Conservation (phyloP, 2,888 invertebrate species). For the Patella depressa region DNA sequence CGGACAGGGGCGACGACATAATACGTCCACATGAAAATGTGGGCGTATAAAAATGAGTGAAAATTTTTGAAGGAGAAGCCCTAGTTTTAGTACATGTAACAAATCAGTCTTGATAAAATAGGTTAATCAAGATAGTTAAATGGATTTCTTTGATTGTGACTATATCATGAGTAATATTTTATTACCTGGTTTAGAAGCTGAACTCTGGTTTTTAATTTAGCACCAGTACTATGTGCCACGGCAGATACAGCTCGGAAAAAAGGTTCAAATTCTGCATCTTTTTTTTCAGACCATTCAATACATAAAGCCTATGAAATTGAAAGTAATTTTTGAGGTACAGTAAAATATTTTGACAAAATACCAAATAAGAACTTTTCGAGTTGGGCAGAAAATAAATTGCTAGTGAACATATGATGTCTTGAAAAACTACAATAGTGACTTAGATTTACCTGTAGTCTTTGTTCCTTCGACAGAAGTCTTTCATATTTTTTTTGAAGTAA, state of each 20-base stretch:
- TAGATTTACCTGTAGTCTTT: conserved; percentile 65
- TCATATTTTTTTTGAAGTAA: conserved; percentile 69
- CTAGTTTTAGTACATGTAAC: no score
- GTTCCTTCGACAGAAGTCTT: conserved; percentile 68
- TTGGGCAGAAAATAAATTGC: background rate
- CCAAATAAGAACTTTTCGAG: background rate
- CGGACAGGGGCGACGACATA: no score
- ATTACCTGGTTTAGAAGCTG: conserved; percentile 67
- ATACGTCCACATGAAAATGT: no score
- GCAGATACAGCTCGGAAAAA: conserved; percentile 67
- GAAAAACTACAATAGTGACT: conserved; percentile 1
- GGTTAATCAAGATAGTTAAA: no score
- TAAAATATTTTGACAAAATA: background rate
- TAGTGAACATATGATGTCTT: background rate
- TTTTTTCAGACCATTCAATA: conserved; percentile 65
- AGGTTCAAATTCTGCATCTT: conserved; percentile 63
- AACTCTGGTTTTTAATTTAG: conserved; percentile 66
- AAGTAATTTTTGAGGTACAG: background rate
- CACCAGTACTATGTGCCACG: conserved; percentile 68
- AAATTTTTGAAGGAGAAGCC: no score
- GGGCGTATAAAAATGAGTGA: no score
- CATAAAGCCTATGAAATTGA: conserved; percentile 58
- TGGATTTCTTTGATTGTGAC: no score
- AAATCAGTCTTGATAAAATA: no score
- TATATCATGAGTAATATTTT: background rate